Evolutionary conservation across 2,888 invertebrate species (phyloP).

Genomic region (Polydesmus complanatus): DNA sequence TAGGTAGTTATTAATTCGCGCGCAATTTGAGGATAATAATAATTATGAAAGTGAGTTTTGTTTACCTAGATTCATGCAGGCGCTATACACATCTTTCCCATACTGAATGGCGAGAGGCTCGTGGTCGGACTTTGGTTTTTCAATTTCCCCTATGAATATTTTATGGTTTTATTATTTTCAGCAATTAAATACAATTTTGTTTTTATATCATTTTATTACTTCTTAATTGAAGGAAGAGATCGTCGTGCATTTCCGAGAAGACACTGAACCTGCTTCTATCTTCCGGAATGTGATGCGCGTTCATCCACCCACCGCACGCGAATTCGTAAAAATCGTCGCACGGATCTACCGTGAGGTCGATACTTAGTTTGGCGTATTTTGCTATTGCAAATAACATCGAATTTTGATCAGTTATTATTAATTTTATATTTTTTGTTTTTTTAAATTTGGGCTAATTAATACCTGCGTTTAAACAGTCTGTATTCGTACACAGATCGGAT

Average conservation of each 20-base stretch:
- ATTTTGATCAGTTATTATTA: constrained; percentile 3
- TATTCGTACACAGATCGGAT: constrained; percentile 8
- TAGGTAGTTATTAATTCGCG: too few species aligned
- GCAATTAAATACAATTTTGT: too few species aligned
- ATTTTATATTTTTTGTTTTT: neutral
- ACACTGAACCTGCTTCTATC: constrained; percentile 8
- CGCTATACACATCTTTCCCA: constrained; percentile 8
- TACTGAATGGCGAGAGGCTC: constrained; percentile 7
- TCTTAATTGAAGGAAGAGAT: constrained; percentile 5
- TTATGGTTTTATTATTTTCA: too few species aligned
- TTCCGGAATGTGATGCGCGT: constrained; percentile 31
- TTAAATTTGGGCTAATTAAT: neutral
- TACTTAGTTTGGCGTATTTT: constrained; percentile 13
- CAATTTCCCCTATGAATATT: constrained; percentile 9
- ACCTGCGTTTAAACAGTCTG: constrained; percentile 7
- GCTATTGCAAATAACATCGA: constrained; percentile 1
- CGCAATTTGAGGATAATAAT: too few species aligned
- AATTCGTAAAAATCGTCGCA: constrained; percentile 38
- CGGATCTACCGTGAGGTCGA: constrained; percentile 33
- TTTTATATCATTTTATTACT: neutral
- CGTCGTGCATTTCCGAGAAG: constrained; percentile 3
- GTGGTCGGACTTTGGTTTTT: constrained; percentile 6
- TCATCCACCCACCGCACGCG: constrained; percentile 37
- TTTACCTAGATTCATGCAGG: constrained; percentile 15
- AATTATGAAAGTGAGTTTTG: too few species aligned